Conservation (phyloP, 2,888 invertebrate species). For the Chironomus riparius region DNA sequence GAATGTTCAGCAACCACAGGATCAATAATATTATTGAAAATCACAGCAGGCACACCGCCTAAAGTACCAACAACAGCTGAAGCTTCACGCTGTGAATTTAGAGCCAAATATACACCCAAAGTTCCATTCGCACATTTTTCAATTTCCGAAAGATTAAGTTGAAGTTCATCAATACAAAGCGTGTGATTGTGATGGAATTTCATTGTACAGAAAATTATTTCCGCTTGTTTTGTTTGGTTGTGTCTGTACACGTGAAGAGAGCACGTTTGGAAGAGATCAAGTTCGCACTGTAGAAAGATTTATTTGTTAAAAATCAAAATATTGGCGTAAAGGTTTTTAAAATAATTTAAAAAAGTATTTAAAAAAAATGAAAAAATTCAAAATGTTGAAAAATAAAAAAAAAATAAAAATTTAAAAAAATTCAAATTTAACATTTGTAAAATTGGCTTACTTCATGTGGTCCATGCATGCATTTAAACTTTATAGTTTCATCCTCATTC, state of each 20-base stretch:
- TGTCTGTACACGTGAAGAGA: background rate
- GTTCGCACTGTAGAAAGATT: background rate
- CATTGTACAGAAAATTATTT: background rate
- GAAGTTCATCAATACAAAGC: background rate
- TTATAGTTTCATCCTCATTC: background rate
- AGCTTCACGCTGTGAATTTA: background rate
- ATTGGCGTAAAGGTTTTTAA: too few species aligned
- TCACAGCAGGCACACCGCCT: background rate
- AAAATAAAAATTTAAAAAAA: background rate
- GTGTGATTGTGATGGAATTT: background rate
- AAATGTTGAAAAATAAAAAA: background rate
- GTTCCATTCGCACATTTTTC: conserved; percentile 40
- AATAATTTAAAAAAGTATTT: background rate
- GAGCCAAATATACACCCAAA: background rate
- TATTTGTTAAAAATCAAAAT: too few species aligned
- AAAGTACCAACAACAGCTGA: background rate
- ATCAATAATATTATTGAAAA: background rate
- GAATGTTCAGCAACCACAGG: background rate
- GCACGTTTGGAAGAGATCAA: background rate
- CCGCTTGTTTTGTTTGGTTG: background rate
- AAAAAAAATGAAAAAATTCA: background rate
- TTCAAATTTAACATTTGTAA: too few species aligned
- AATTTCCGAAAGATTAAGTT: conserved; percentile 39
- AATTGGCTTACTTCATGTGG: background rate
- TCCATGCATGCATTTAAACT: background rate